Base-by-base conservation (phyloP, 1,140 invertebrate genomes). In the Eriosoma lanigerum region DNA sequence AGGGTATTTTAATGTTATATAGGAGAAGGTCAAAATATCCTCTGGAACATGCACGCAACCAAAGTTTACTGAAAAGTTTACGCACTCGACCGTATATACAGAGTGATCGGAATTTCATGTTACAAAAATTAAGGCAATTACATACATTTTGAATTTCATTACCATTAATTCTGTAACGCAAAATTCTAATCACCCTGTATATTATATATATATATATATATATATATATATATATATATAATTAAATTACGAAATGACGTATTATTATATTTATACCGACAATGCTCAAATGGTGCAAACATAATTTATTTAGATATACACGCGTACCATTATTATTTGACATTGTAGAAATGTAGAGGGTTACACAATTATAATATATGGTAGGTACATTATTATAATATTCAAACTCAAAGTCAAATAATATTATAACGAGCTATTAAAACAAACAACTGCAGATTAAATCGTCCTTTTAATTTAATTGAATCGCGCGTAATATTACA, bases 241-340 rank as follows among this genome's bases (percentile, higher is more conserved):
- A 64, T 64, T 64, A 64, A 64, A 64, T 64, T 64, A 64, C 62
- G 10, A n/a, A 64, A 64, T 64, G 62, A 64, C 32, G 62, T 64
- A 38, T 38, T 38, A 38, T 38, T 38, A 38, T 38, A 8, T 38
- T 38, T 38, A 8, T 8, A 38, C 15, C 17, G 32, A 64, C 32
- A 44, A 21, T 64, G 4, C 62, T 9, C 9, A 21, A 64, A 64
- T 38, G 1, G 9, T 19, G 19, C 19, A 44, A 9, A 15, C 32
- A 64, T 38, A 38, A 64, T 44, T 12, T 64, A 64, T 38, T 38
- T 62, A 62, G 19, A 19, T 62, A 32, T 62, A 62, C 26, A 38
- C 32, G 32, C 19, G 32, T 62, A 62, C 19, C 29, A 24, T 58
- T 26, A 58, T 58, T 13, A 60, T 29, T 58, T 24, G n/a, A 56